These are phyloP conservation scores for Spheniscus humboldti DNA, from an alignment of 2,797 vertebrate genomes.

Conservation along the genomic window DNA sequence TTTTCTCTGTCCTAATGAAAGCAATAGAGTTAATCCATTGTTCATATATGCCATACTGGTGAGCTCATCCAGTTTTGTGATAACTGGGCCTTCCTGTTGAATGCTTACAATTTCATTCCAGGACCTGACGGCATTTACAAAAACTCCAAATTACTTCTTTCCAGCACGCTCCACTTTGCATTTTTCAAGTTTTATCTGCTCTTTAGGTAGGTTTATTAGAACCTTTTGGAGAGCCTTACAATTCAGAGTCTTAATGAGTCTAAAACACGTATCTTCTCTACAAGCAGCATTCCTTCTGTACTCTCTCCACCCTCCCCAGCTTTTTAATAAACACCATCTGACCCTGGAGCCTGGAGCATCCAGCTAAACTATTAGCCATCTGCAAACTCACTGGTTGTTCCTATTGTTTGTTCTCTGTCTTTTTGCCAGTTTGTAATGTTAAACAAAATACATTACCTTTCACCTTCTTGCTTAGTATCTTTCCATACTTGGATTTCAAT, in stretches of 20 bases:
- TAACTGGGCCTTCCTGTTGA: background rate
- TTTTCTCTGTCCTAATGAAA: background rate
- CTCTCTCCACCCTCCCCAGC: background rate
- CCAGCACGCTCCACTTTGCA: background rate
- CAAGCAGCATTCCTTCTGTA: background rate
- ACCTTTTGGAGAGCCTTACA: background rate
- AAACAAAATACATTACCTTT: background rate
- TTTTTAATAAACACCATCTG: background rate
- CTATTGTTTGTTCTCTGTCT: background rate
- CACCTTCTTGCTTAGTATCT: background rate
- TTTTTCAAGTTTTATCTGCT: background rate
- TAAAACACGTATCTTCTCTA: background rate
- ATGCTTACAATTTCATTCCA: background rate
- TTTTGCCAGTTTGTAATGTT: background rate
- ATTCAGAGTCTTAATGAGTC: background rate
- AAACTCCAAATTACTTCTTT: background rate
- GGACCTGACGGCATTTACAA: background rate
- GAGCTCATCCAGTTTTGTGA: background rate
- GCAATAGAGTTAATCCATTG: background rate
- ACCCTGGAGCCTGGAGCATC: background rate
- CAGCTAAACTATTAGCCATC: background rate
- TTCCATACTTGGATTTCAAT: background rate
- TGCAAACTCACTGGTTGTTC: background rate
- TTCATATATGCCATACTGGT: background rate
- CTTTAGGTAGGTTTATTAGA: background rate